A percentile compares a stretch with the other conserved stretches of the same genome.
phyloP scores from a whole-genome alignment of 2,888 invertebrate genomes.

The Epinotia brunnichana region DNA sequence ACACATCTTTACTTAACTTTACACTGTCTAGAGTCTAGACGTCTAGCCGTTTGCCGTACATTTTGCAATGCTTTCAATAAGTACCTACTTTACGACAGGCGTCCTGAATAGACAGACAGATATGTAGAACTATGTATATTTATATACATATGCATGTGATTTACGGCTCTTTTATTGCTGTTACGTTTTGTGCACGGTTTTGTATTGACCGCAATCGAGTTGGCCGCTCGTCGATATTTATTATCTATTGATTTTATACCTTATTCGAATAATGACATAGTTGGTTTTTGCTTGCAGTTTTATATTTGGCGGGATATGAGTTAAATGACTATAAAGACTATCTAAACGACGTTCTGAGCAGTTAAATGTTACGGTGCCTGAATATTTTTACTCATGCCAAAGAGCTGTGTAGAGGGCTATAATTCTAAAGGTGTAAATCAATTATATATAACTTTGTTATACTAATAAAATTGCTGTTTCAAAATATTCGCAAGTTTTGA shows the following conservation, averaged over 20 bases:
- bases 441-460: neutral
- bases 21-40: constrained; percentile 34
- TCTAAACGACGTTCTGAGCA: constrained; percentile 17
- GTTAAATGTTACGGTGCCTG: constrained; percentile 10
- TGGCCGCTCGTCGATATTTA: neutral
- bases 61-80: constrained; percentile 27
- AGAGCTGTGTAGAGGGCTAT: neutral
- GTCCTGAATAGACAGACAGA: constrained; percentile 23
- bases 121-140: constrained; percentile 7
- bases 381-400: constrained; percentile 1
- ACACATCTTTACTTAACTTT: constrained; percentile 6
- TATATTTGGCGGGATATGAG: neutral
- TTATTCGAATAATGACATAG: neutral
- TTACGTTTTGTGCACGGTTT: constrained; percentile 13
- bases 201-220: neutral
- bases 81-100: constrained; percentile 25
- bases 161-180: constrained; percentile 18
- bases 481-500: neutral
- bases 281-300: neutral
- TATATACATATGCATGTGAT: neutral
- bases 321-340: neutral
- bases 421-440: neutral
- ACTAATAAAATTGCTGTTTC: too few relatives aligned
- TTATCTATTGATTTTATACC: neutral
- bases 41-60: constrained; percentile 26